phyloP scores from a whole-genome alignment of 2,888 invertebrate genomes.

The Cosmia pyralina region DNA sequence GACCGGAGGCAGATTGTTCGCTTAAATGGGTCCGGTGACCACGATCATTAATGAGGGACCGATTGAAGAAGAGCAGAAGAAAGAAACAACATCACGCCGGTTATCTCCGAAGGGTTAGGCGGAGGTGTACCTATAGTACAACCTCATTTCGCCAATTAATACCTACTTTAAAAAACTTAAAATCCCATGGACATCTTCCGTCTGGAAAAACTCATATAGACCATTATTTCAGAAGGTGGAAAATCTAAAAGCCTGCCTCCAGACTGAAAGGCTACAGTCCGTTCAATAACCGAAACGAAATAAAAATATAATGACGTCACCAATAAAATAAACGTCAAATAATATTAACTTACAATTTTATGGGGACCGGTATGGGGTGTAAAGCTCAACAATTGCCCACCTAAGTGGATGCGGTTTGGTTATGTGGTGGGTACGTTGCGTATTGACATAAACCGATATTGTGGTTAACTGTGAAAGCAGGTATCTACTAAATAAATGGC shows the following conservation, averaged over 20 bases:
- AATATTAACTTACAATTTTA: constrained; percentile 45
- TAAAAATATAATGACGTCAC: constrained; percentile 40
- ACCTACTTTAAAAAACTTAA: too few species aligned
- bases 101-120: too few species aligned
- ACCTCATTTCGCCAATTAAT: too few species aligned
- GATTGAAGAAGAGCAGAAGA: too few species aligned
- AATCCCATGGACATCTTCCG: too few species aligned
- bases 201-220: too few species aligned
- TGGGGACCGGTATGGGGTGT: constrained; percentile 37
- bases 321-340: constrained; percentile 48
- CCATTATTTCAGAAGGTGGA: too few species aligned
- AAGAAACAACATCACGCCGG: too few species aligned
- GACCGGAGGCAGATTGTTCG: too few species aligned
- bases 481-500: constrained; percentile 25
- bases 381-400: constrained; percentile 51
- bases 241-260: background rate
- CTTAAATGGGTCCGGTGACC: too few species aligned
- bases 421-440: constrained; percentile 30
- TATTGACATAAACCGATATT: constrained; percentile 35
- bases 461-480: constrained; percentile 21
- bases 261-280: constrained; percentile 27
- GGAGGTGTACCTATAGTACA: too few species aligned
- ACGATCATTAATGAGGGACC: too few species aligned
- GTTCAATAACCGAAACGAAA: constrained; percentile 15
- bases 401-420: constrained; percentile 28